Base-by-base conservation (phyloP, 2,797 vertebrate genomes). In the Dryobates pubescens region DNA sequence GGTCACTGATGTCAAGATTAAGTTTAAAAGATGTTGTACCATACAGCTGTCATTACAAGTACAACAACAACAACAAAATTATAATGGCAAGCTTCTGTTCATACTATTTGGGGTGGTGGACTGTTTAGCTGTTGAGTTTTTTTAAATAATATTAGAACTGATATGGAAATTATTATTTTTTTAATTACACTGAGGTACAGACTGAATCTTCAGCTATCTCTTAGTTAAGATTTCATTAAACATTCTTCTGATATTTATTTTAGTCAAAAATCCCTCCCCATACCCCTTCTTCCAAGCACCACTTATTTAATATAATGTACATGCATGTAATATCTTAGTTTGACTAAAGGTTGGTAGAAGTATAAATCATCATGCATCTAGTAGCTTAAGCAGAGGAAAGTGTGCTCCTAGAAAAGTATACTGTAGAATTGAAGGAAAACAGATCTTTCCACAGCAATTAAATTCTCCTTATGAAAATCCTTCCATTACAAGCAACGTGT, bases 341-440 rank as follows among this genome's bases (percentile, higher is more conserved):
- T n/a, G 61, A 88, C 41, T 82, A 87, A 90, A 82, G 23, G 17
- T 61, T 84, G 67, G 76, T 69, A 71, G 64, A 65, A 93, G 61
- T 67, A 30, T 43, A 85, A 79, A 59, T 65, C 51, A 57, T 91
- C 91, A 82, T 89, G 92, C 96, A 90, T 45, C 23, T 70, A 88
- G 43, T 74, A 93, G 76, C 59, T 96, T 86, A 81, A 38, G 86
- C 86, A 78, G 69, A 75, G 79, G 65, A 68, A 87, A 95, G 88
- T 70, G 2, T 62, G n/a, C 92, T 94, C 89, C 93, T 86, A 89
- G 81, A 82, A 49, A 88, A 86, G 38, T 76, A 27, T 43, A 88
- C 58, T 79, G 71, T 72, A 79, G 47, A 83, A 95, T 6, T 82
- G 81, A 59, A 73, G 51, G 41, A 95, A 79, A 89, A 70, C n/a